These are phyloP conservation scores for Thripadectes ignobilis DNA, from an alignment of 2,797 vertebrate genomes.

Conservation along the genomic window DNA sequence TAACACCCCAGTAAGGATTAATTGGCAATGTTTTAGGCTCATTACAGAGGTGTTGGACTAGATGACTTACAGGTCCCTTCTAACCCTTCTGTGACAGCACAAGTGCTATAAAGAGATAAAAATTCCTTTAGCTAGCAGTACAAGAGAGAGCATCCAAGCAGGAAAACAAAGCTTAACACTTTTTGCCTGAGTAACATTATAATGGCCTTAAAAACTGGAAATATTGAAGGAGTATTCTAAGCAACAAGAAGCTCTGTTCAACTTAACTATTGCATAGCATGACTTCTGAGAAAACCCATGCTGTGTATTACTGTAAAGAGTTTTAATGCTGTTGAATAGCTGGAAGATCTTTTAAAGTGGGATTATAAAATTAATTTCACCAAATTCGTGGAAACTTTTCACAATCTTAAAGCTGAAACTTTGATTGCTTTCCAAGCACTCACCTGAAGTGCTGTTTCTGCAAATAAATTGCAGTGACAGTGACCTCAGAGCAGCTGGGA, in stretches of 20 bases:
- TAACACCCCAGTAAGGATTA: background rate
- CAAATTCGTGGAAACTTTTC: background rate
- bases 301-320: accelerated
- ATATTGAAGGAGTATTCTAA: background rate
- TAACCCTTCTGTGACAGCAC: background rate
- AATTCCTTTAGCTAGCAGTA: background rate
- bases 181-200: background rate
- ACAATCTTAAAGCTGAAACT: background rate
- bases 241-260: background rate
- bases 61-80: background rate
- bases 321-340: background rate
- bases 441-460: background rate
- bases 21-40: background rate
- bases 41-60: background rate
- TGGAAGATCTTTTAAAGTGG: background rate
- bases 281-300: background rate
- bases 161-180: background rate
- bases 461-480: background rate
- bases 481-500: background rate
- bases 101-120: background rate
- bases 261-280: background rate
- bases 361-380: background rate
- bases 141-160: background rate
- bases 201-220: background rate
- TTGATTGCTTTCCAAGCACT: background rate